Percentiles rank a stretch among this genome's conserved stretches.
These are phyloP conservation scores for Aporrectodea caliginosa DNA, from an alignment of 1,140 invertebrate genomes.

Conservation along the genomic window DNA sequence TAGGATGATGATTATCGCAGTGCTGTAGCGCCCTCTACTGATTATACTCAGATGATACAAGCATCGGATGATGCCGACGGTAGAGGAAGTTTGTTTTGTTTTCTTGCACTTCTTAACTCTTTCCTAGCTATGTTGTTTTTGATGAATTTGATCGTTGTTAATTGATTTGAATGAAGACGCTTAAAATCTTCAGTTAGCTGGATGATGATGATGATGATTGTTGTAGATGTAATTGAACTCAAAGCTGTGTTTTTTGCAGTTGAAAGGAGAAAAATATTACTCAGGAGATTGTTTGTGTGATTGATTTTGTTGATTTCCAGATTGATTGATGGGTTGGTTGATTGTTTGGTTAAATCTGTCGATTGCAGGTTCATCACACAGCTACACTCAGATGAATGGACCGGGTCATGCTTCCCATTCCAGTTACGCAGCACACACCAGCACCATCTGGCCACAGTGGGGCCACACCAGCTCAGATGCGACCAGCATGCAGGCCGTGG, in stretches of 20 bases:
- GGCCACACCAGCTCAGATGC: neutral
- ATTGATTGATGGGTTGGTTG: no score
- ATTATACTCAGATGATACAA: conserved; percentile 65
- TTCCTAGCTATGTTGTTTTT: no score
- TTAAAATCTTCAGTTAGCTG: no score
- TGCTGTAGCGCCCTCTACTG: conserved; percentile 8
- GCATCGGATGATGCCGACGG: conserved; percentile 41
- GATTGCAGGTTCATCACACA: conserved; percentile 74
- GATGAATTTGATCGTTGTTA: no score
- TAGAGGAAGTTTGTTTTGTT: neutral
- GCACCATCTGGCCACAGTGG: conserved; percentile 63
- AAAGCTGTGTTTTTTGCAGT: no score
- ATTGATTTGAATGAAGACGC: no score
- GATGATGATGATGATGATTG: no score
- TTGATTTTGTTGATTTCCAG: no score
- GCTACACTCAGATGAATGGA: conserved; percentile 77
- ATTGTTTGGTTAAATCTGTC: no score
- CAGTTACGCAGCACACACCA: conserved; percentile 33
- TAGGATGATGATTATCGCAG: neutral
- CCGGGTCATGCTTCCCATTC: conserved; percentile 47
- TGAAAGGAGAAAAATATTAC: no score
- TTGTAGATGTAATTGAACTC: no score
- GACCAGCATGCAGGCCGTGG: neutral
- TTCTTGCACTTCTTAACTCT: neutral
- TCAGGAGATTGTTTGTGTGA: no score